Conservation (phyloP, 30 jellyfish, hydroid and myxozoan genomes). For the Aurelia sp. region DNA sequence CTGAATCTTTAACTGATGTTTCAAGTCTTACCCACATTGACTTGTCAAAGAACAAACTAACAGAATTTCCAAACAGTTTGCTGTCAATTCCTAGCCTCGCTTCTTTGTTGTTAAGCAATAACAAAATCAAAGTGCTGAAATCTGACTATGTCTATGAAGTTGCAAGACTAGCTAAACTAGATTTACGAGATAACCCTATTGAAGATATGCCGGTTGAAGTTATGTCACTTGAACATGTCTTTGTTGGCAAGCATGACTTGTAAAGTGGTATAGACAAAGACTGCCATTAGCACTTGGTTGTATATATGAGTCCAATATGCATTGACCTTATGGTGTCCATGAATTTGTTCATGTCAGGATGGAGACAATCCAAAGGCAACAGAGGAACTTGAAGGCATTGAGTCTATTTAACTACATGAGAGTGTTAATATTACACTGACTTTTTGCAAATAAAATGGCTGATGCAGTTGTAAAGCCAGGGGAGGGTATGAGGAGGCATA, state of each 20-base stretch:
- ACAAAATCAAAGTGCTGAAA: constrained; percentile 37
- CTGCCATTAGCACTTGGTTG: neutral
- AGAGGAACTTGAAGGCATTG: too few species aligned
- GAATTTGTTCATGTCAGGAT: too few species aligned
- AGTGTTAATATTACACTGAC: too few species aligned
- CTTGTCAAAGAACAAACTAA: constrained; percentile 49
- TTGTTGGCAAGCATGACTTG: constrained; percentile 22
- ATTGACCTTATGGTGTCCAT: too few species aligned
- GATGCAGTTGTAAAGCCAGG: too few species aligned
- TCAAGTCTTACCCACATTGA: constrained; percentile 47
- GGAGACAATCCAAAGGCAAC: too few species aligned
- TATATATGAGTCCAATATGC: too few species aligned
- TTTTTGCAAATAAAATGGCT: too few species aligned
- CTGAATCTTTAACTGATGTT: constrained; percentile 39
- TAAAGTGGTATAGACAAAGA: too few species aligned
- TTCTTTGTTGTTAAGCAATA: constrained; percentile 55
- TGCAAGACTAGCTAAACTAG: constrained; percentile 67
- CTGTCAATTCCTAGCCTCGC: constrained; percentile 11
- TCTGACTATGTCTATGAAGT: constrained; percentile 29
- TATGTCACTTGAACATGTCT: constrained; percentile 72
- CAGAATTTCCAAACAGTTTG: constrained; percentile 47
- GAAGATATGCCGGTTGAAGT: constrained; percentile 89
- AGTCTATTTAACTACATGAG: too few species aligned
- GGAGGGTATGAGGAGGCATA: too few species aligned
- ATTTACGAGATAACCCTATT: constrained; percentile 75